These are phyloP conservation scores for Oreotragus oreotragus DNA, from an alignment of 2,113 vertebrate species.

Conservation along the genomic window DNA sequence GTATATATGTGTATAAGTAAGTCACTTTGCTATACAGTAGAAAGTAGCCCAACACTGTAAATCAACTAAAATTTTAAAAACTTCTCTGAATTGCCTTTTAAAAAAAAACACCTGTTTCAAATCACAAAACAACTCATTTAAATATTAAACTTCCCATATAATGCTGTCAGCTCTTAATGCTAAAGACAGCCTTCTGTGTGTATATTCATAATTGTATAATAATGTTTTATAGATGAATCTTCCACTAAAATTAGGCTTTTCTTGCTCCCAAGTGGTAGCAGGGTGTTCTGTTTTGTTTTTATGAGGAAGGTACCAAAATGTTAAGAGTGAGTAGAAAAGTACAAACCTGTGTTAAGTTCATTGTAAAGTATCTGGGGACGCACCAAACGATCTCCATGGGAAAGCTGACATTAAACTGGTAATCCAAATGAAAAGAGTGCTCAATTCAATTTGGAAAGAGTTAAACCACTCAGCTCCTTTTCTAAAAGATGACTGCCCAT, in stretches of 20 bases:
- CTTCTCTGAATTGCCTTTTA: not conserved
- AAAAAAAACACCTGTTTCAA: not conserved
- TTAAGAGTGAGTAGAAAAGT: not conserved
- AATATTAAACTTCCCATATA: not conserved
- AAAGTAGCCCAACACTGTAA: not conserved
- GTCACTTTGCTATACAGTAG: not conserved
- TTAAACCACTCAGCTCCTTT: not conserved
- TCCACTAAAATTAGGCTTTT: not conserved
- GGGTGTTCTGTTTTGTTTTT: not conserved
- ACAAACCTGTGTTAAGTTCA: not conserved
- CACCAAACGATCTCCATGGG: not conserved
- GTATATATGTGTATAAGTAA: not conserved
- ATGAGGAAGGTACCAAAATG: not conserved
- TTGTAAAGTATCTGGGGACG: not conserved
- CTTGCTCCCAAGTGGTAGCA: not conserved
- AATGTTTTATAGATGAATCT: not conserved
- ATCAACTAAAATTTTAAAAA: not conserved
- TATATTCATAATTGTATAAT: not conserved
- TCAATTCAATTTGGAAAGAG: not conserved
- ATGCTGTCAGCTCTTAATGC: not conserved
- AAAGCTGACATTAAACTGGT: slow-evolving; percentile 7
- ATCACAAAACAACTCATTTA: not conserved
- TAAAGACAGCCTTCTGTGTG: not conserved
- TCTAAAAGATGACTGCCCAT: not conserved
- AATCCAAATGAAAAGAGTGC: not conserved